phyloP scores from a whole-genome alignment of 2,888 invertebrate species.

The Mantis religiosa region DNA sequence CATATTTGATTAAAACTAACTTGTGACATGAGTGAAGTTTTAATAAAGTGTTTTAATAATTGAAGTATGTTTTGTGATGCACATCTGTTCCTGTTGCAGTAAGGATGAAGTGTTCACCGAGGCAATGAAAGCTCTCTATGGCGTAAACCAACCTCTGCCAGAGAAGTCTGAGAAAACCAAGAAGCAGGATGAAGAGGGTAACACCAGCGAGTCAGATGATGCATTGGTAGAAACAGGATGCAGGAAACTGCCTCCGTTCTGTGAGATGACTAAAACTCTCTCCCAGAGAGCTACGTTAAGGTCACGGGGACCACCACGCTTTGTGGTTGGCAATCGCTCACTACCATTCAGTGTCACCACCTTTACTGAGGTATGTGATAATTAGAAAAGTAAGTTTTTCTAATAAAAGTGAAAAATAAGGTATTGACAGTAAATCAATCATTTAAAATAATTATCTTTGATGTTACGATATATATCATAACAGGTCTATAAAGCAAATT shows the following conservation, averaged over 20 bases:
- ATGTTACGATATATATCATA: too few relatives aligned
- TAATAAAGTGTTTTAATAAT: too few relatives aligned
- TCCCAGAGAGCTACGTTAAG: neutral
- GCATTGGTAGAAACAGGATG: neutral
- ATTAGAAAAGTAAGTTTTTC: too few relatives aligned
- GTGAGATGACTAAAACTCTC: constrained; percentile 26
- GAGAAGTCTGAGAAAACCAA: constrained; percentile 39
- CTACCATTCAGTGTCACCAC: constrained; percentile 19
- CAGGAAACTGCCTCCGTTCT: constrained; percentile 22
- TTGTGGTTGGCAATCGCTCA: constrained; percentile 3
- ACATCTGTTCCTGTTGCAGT: constrained; percentile 42
- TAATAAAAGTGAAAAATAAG: too few relatives aligned
- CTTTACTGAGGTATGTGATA: constrained; percentile 7
- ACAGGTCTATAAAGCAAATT: too few relatives aligned
- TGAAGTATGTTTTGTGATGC: neutral
- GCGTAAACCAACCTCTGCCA: constrained; percentile 37
- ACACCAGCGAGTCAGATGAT: neutral
- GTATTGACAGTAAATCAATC: too few relatives aligned
- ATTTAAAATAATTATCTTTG: too few relatives aligned
- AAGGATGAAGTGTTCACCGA: constrained; percentile 73
- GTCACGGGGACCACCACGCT: constrained; percentile 3
- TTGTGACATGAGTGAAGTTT: too few relatives aligned
- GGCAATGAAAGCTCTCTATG: constrained; percentile 71
- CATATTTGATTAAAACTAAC: too few relatives aligned
- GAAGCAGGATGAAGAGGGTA: constrained; percentile 37